These are phyloP conservation scores for Hemibagrus wyckioides DNA, from an alignment of 2,113 vertebrate genomes.

Conservation along the genomic window DNA sequence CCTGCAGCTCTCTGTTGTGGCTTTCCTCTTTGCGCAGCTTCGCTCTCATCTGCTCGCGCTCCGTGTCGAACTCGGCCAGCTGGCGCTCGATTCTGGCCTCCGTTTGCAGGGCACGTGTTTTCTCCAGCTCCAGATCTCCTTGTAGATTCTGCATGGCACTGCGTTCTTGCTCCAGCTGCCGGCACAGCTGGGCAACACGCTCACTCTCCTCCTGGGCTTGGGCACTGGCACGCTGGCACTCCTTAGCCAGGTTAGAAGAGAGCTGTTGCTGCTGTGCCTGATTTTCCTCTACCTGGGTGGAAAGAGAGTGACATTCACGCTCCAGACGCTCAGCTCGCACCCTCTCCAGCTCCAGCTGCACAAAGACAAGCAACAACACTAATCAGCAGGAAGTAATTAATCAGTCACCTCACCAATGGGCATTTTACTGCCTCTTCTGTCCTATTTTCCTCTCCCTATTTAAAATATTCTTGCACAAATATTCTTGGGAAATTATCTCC, in stretches of 20 bases:
- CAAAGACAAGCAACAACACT: background rate
- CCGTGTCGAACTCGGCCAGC: conserved; percentile 85
- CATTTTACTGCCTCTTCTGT: background rate
- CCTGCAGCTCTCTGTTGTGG: conserved; percentile 80
- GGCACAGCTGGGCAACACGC: conserved; percentile 78
- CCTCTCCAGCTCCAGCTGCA: conserved; percentile 89
- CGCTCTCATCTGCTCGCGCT: conserved; percentile 83
- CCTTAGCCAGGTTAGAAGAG: conserved; percentile 83
- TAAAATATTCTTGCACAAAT: background rate
- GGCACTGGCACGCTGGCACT: conserved; percentile 88
- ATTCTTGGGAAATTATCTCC: background rate
- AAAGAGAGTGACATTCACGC: conserved; percentile 83
- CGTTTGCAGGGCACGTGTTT: conserved; percentile 75
- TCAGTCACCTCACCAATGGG: background rate
- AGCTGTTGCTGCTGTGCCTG: conserved; percentile 88
- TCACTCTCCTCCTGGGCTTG: conserved; percentile 88
- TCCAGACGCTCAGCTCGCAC: conserved; percentile 85
- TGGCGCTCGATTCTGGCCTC: conserved; percentile 87
- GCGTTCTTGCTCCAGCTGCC: conserved; percentile 81
- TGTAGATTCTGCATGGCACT: conserved; percentile 71
- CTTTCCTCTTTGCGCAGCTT: conserved; percentile 85
- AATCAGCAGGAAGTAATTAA: background rate
- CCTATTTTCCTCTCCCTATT: background rate
- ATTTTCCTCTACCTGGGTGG: conserved; percentile 83
- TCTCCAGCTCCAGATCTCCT: conserved; percentile 80